Conservation (phyloP, 2,113 vertebrate genomes). For the Heterotilapia buettikoferi region DNA sequence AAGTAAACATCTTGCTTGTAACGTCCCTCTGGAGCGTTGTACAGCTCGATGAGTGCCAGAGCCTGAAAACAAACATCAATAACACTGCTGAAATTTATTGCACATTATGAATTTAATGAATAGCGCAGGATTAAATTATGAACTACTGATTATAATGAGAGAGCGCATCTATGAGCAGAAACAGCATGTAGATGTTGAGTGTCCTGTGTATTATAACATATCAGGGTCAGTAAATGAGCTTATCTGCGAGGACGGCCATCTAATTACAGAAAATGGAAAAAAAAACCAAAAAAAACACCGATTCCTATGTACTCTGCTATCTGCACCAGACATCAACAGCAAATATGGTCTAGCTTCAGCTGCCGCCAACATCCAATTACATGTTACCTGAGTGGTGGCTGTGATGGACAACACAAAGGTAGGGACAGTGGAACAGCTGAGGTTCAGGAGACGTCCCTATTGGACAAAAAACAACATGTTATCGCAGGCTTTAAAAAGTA, state of each 20-base stretch:
- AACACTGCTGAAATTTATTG: background rate
- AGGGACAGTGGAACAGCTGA: conserved; percentile 97
- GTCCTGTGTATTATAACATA: background rate
- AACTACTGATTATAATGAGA: background rate
- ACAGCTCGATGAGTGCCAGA: conserved; percentile 92
- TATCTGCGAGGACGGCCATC: background rate
- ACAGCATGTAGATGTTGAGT: background rate
- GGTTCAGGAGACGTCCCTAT: conserved; percentile 94
- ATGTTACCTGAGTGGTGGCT: conserved; percentile 90
- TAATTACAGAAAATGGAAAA: background rate
- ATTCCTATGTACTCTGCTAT: background rate
- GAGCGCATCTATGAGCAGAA: background rate
- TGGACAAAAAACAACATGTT: background rate
- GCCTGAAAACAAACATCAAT: conserved; percentile 71
- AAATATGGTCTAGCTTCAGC: background rate
- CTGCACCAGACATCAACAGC: background rate
- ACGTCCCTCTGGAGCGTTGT: conserved; percentile 93
- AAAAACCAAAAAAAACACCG: background rate
- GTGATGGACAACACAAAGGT: conserved; percentile 98
- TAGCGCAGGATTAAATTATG: background rate
- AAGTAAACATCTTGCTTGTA: conserved; percentile 99
- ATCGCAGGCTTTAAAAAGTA: background rate
- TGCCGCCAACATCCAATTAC: background rate
- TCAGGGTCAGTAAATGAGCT: background rate
- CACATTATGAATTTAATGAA: background rate